Percentiles rank a stretch among this genome's conserved stretches.
Evolutionary conservation across 2,797 vertebrate genomes (phyloP).

Genomic region (Ispidina picta): DNA sequence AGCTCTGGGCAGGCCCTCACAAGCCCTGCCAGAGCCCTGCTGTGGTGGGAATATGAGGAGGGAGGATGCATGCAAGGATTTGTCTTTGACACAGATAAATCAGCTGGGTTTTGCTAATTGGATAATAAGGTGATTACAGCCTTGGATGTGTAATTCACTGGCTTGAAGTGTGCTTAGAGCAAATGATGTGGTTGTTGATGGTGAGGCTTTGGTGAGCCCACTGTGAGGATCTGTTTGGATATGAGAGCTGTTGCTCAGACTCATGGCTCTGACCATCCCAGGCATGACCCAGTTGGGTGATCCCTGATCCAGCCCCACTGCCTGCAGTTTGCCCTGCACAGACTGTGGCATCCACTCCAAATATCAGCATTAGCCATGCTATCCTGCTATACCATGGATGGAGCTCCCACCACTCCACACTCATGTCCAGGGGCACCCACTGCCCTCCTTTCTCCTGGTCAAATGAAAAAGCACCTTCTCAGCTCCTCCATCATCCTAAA

Average conservation of each 20-base stretch:
- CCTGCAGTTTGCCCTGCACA: not conserved
- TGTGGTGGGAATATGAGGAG: not conserved
- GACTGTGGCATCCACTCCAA: not conserved
- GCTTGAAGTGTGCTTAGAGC: not conserved
- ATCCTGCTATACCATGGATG: fast-evolving
- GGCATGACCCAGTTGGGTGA: not conserved
- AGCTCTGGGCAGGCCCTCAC: not conserved
- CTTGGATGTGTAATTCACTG: not conserved
- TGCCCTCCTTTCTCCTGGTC: not conserved
- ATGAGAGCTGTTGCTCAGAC: not conserved
- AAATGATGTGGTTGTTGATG: not conserved
- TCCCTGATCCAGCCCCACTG: fast-evolving
- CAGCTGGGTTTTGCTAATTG: constrained; percentile 18
- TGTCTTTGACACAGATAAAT: not conserved
- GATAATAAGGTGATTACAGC: constrained; percentile 18
- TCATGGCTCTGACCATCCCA: not conserved
- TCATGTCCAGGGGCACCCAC: fast-evolving
- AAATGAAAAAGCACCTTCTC: no score
- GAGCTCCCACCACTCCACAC: not conserved
- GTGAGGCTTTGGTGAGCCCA: not conserved
- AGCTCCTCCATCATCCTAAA: not conserved
- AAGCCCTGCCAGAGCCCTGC: not conserved
- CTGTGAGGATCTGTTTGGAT: not conserved
- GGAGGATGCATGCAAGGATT: not conserved
- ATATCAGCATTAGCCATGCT: fast-evolving